Evolutionary conservation across 2,113 vertebrate species (phyloP).

Genomic region (Toxostoma redivivum): DNA sequence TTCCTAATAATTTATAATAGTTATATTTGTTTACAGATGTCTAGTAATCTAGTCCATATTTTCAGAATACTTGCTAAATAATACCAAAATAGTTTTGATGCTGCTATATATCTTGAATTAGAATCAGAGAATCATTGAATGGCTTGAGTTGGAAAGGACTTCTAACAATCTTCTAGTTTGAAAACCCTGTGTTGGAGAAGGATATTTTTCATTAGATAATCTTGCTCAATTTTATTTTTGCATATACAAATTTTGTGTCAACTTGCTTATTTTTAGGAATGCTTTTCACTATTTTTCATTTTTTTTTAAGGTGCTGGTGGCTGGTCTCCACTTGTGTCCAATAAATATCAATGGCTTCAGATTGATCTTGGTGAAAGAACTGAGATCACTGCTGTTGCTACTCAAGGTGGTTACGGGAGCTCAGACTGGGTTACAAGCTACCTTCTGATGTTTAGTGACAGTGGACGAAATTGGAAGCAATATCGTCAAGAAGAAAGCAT

Average conservation of each 20-base stretch:
- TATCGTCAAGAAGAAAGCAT: slow-evolving; percentile 89
- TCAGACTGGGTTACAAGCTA: slow-evolving; percentile 91
- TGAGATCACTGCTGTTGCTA: slow-evolving; percentile 84
- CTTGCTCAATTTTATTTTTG: background rate
- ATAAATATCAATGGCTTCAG: slow-evolving; percentile 91
- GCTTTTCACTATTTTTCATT: background rate
- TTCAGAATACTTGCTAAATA: background rate
- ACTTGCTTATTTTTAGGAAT: background rate
- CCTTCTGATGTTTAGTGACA: slow-evolving; percentile 90
- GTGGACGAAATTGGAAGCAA: slow-evolving; percentile 90
- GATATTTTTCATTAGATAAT: background rate
- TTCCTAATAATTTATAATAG: background rate
- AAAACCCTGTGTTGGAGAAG: background rate
- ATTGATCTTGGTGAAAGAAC: slow-evolving; percentile 88
- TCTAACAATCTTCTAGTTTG: background rate
- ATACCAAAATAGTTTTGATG: background rate
- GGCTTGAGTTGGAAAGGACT: background rate
- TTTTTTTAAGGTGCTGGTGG: slow-evolving; percentile 86
- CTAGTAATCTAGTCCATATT: background rate
- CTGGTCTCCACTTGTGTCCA: slow-evolving; percentile 89
- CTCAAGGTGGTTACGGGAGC: slow-evolving; percentile 92
- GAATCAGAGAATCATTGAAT: background rate
- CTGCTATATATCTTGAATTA: background rate
- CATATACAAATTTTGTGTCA: background rate
- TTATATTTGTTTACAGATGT: background rate